Evolutionary conservation across 2,113 vertebrate genomes (phyloP).

Genomic region (Petromus typicus): DNA sequence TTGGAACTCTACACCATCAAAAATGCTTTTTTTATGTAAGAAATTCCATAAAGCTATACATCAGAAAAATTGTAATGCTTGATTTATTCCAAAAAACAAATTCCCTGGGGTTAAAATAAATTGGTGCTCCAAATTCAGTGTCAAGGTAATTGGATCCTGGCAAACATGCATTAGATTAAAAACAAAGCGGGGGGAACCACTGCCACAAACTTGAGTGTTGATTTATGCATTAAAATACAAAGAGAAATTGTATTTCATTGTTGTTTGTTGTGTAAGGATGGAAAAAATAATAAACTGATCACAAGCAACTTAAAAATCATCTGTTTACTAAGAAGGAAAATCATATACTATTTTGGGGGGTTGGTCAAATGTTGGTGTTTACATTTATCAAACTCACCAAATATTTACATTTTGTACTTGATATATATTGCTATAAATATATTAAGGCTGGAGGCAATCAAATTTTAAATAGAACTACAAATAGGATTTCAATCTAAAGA

Average conservation of each 20-base stretch:
- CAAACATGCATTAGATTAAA: background rate
- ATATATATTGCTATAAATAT: background rate
- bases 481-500: background rate
- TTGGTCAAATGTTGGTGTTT: background rate
- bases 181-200: background rate
- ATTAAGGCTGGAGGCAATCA: background rate
- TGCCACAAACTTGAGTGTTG: background rate
- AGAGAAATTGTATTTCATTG: background rate
- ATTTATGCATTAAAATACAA: background rate
- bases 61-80: background rate
- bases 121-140: constrained; percentile 43
- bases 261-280: background rate
- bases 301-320: background rate
- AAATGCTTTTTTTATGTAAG: background rate
- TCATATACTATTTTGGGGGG: background rate
- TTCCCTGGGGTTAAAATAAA: constrained; percentile 52
- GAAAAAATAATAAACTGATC: constrained; percentile 21
- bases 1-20: background rate
- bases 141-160: constrained; percentile 32
- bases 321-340: constrained; percentile 19
- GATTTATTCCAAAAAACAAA: constrained; percentile 63
- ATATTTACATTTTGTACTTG: background rate
- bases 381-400: constrained; percentile 7
- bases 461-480: background rate
- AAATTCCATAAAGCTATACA: background rate